These are phyloP conservation scores for Malaclemys terrapin DNA, from an alignment of 2,113 vertebrate species.

Conservation along the genomic window DNA sequence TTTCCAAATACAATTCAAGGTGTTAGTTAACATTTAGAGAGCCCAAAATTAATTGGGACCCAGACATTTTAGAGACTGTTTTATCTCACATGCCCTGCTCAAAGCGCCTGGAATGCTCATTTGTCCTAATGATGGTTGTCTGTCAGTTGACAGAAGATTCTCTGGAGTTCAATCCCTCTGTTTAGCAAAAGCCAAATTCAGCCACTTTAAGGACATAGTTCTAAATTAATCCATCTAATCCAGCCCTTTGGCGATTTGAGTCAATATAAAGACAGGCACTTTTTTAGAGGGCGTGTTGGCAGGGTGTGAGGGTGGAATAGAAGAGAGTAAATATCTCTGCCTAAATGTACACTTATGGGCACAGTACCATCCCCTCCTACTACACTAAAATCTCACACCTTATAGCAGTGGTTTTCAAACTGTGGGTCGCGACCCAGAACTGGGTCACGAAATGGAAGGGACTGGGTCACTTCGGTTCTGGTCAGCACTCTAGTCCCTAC, in stretches of 20 bases:
- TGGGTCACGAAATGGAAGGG: no score
- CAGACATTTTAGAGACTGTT: not conserved
- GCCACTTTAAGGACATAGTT: not conserved
- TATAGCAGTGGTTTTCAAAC: no score
- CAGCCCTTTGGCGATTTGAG: not conserved
- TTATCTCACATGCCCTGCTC: not conserved
- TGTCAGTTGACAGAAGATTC: not conserved
- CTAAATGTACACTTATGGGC: not conserved
- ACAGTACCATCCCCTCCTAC: not conserved
- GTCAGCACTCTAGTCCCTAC: no score
- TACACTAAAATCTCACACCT: not conserved
- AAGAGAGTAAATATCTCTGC: not conserved
- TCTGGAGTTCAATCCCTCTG: not conserved
- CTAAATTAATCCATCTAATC: not conserved
- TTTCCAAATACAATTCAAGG: not conserved
- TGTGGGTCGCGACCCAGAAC: no score
- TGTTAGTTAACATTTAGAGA: accelerated
- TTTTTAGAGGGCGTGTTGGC: not conserved
- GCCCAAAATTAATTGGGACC: not conserved
- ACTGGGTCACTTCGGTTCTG: no score
- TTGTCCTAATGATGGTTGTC: not conserved
- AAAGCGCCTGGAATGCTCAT: not conserved
- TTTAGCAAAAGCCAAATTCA: not conserved
- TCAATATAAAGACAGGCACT: not conserved
- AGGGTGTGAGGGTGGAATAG: not conserved